Conservation (phyloP, 2,888 invertebrate species). For the Platerodrilus igneus region DNA sequence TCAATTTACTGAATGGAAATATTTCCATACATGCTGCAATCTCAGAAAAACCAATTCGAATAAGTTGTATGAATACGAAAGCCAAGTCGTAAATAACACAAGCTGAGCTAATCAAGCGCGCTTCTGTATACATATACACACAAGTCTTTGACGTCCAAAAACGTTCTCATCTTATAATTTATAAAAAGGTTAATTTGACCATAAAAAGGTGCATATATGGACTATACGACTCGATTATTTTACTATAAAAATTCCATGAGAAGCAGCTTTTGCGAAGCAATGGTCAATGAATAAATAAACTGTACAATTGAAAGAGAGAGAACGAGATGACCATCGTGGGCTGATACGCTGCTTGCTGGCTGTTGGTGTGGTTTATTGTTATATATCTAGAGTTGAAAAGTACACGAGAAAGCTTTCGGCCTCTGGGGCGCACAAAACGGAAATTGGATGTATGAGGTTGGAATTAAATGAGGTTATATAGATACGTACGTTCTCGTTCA, state of each 20-base stretch:
- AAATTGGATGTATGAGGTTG: conserved; percentile 26
- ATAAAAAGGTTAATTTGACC: conserved; percentile 21
- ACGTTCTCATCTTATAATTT: no score
- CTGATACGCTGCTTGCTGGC: no score
- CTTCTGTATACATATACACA: no score
- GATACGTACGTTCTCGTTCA: no score
- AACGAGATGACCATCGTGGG: no score
- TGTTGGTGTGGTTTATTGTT: conserved; percentile 26
- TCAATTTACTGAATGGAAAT: conserved; percentile 41
- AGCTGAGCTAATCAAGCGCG: no score
- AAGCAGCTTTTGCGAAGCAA: conserved; percentile 21
- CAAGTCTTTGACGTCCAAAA: no score
- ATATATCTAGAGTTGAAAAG: conserved; percentile 24
- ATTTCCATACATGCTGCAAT: conserved; percentile 41
- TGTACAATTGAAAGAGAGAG: conserved; percentile 19
- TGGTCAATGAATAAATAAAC: conserved; percentile 26
- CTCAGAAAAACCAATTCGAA: conserved; percentile 33
- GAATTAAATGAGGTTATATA: conserved; percentile 22
- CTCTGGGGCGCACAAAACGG: conserved; percentile 27
- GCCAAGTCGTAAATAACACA: no score
- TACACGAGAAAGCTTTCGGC: conserved; percentile 29
- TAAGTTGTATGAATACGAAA: no score
- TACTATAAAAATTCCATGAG: conserved; percentile 17
- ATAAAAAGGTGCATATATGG: conserved; percentile 19
- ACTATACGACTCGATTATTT: conserved; percentile 17